Evolutionary conservation across 2,888 invertebrate genomes (phyloP), one percentile per base, ranked within the genome.

Genomic region (Marronus borbonicus): DNA sequence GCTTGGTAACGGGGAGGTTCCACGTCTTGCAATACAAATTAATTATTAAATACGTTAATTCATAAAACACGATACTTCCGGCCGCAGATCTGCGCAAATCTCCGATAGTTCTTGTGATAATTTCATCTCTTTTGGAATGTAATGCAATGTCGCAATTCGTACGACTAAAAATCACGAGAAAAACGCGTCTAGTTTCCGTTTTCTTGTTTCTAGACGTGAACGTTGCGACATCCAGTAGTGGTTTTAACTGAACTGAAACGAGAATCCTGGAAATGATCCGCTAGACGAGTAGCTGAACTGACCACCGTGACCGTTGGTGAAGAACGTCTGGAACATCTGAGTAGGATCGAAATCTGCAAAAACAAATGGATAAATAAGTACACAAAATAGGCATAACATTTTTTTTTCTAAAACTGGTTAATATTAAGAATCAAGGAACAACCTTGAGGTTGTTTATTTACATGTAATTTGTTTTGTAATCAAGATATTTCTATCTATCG

Each of bases 281-380:
- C 90, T 88, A 12, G 90, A 87, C 55, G 89, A 89, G 86, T 92
- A 91, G 81, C 91, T 91, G 84, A 90, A 92, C 80, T 90, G 90
- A 24, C 86, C 84, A 76, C 90, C 90, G 36, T 89, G 90, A 20
- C 89, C 89, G 49, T 89, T 89, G 85, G 92, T 92, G 90, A 95
- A 97, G 92, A 96, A 96, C 2, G 94, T 91, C 85, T 95, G 95
- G 92, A 96, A 97, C 87, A 96, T 94, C 87, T 94, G 93, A 86
- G 93, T 94, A 7, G 96, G 95, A 89, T 96, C 96, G 84, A 96
- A 92, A 87, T 95, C 94, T 90, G 92, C 83, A 93, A 91, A 44
- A 12, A 69, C 31, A 44, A 44, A 44, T 44, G 2, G 8, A 44
- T 44, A 8, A 44, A 44, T 44, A 44, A 44, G 8, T 44, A 44